These are phyloP conservation scores for Callionymus lyra DNA, from an alignment of 2,113 vertebrate species.

Conservation along the genomic window DNA sequence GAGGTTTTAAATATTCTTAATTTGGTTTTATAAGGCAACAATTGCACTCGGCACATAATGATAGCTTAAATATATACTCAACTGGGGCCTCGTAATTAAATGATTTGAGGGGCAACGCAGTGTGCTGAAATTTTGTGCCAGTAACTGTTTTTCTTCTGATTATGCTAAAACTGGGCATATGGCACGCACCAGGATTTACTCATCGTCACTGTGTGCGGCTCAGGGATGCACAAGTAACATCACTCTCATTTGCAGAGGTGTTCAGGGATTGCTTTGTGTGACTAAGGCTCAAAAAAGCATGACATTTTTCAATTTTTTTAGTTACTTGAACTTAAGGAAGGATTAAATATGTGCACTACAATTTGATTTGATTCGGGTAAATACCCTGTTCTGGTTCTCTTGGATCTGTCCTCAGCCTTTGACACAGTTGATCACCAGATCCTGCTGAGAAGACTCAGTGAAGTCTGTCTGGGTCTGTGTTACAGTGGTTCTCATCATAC, in stretches of 20 bases:
- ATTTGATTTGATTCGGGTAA: too few species aligned
- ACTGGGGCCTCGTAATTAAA: conserved; percentile 59
- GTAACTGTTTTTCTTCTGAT: conserved; percentile 57
- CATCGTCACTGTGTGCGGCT: conserved; percentile 14
- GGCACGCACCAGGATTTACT: conserved; percentile 29
- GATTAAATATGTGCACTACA: conserved; percentile 38
- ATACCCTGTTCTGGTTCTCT: too few species aligned
- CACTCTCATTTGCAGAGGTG: conserved; percentile 20
- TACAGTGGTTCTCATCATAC: too few species aligned
- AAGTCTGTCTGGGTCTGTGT: too few species aligned
- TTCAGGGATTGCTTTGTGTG: conserved; percentile 25
- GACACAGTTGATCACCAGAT: too few species aligned
- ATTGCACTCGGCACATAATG: conserved; percentile 52
- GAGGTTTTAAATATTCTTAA: conserved; percentile 24
- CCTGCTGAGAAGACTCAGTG: too few species aligned
- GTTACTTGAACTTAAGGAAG: conserved; percentile 47
- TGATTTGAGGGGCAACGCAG: conserved; percentile 53
- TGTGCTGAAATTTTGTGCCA: conserved; percentile 59
- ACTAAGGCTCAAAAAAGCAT: conserved; percentile 32
- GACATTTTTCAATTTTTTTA: conserved; percentile 46
- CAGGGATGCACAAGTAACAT: conserved; percentile 25
- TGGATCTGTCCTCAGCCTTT: too few species aligned
- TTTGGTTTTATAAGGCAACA: conserved; percentile 38
- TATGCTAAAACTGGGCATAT: conserved; percentile 47
- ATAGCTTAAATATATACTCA: conserved; percentile 57